Percentiles rank a stretch among this genome's conserved stretches.
Conservation (phyloP, 1,140 invertebrate genomes). For the Nephotettix cincticeps region DNA sequence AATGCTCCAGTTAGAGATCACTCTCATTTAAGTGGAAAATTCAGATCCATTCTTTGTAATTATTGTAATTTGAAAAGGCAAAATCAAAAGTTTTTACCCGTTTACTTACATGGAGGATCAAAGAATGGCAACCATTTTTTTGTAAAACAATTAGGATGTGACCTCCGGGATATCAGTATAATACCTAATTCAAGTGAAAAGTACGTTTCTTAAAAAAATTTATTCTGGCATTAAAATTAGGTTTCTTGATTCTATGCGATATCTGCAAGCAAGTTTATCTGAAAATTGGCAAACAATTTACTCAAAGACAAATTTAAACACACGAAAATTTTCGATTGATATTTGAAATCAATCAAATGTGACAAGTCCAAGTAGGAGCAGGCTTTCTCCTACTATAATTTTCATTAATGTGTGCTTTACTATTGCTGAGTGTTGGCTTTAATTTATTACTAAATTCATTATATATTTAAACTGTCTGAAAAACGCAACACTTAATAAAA, state of each 20-base stretch:
- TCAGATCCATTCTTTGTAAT: too few species aligned
- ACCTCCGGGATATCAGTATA: conserved; percentile 5
- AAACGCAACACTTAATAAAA: too few species aligned
- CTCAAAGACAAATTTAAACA: neutral
- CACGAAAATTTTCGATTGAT: conserved; percentile 18
- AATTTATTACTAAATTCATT: too few species aligned
- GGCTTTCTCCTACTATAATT: too few species aligned
- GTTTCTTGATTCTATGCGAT: conserved; percentile 24
- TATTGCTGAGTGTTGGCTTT: too few species aligned
- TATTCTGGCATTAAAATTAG: neutral
- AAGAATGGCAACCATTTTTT: conserved; percentile 27
- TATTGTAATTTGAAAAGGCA: conserved; percentile 16
- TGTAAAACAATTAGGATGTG: conserved; percentile 21
- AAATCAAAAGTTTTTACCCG: conserved; percentile 3
- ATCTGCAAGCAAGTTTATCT: neutral
- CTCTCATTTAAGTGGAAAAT: too few species aligned
- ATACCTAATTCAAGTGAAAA: conserved; percentile 27
- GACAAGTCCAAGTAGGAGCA: too few species aligned
- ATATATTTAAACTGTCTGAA: too few species aligned
- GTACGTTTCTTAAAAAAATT: conserved; percentile 18
- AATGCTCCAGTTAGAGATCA: too few species aligned
- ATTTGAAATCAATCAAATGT: too few species aligned
- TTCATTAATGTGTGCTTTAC: too few species aligned
- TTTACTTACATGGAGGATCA: conserved; percentile 21
- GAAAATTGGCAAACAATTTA: conserved; percentile 23